Evolutionary conservation across 2,113 vertebrate species (phyloP).

Genomic region (Onychostruthus taczanowskii): DNA sequence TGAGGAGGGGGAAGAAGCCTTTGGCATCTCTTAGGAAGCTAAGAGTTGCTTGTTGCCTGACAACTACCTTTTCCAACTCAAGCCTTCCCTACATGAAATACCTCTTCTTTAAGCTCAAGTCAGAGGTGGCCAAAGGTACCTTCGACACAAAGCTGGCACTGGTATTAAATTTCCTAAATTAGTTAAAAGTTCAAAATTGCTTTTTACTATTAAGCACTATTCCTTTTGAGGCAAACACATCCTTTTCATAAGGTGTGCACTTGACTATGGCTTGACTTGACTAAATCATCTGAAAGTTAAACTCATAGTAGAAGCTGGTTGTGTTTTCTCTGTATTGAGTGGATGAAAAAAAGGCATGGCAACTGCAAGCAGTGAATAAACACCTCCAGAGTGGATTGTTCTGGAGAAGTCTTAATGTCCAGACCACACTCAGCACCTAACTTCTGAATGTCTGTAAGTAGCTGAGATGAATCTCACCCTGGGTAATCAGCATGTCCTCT

Average conservation of each 20-base stretch:
- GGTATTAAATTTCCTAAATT: neutral
- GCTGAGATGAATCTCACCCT: neutral
- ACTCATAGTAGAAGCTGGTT: neutral
- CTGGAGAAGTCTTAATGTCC: neutral
- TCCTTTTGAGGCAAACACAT: neutral
- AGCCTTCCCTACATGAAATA: neutral
- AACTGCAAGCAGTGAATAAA: neutral
- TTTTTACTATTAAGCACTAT: neutral
- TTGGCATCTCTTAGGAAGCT: neutral
- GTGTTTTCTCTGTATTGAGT: neutral
- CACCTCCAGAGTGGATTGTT: neutral
- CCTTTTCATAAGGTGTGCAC: neutral
- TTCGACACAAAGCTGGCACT: neutral
- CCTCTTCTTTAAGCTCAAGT: neutral
- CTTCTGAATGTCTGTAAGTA: neutral
- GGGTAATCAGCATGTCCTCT: neutral
- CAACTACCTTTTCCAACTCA: neutral
- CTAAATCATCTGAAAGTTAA: neutral
- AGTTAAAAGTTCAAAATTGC: neutral
- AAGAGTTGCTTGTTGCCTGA: neutral
- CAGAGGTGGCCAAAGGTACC: neutral
- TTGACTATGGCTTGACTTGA: neutral
- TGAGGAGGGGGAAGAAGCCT: neutral
- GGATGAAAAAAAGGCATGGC: rapidly evolving
- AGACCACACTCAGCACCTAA: neutral